Percentiles rank a stretch among this genome's conserved stretches.
These are phyloP conservation scores for Corythaeola cristata DNA, from an alignment of 2,113 vertebrate genomes.

Conservation along the genomic window DNA sequence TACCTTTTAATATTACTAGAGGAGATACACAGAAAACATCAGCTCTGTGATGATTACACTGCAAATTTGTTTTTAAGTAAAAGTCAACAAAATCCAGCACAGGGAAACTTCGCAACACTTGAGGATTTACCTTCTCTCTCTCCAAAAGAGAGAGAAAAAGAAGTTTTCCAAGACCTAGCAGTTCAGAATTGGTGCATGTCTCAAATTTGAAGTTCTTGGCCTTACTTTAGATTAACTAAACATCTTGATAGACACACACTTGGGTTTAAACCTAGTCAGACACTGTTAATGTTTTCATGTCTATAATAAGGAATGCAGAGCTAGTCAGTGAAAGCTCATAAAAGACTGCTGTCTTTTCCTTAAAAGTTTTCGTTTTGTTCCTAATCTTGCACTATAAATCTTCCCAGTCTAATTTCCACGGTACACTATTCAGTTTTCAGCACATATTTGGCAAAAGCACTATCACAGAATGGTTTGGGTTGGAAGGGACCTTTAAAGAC, in stretches of 20 bases:
- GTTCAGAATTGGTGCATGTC: background rate
- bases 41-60: background rate
- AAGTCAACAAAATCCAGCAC: background rate
- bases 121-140: background rate
- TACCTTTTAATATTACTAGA: background rate
- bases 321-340: background rate
- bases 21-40: background rate
- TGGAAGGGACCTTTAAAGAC: background rate
- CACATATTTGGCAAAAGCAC: background rate
- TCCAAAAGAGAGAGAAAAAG: background rate
- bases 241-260: background rate
- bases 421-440: background rate
- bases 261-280: background rate
- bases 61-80: background rate
- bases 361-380: background rate
- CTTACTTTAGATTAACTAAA: background rate
- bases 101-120: background rate
- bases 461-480: background rate
- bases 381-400: background rate
- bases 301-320: background rate
- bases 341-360: background rate
- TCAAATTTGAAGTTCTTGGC: background rate
- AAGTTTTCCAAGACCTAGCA: background rate
- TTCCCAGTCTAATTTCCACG: background rate
- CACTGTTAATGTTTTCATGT: too few species aligned